Evolutionary conservation across 2,797 vertebrate species (phyloP), one percentile per base, ranked within the genome.

Genomic region (Diceros bicornis): DNA sequence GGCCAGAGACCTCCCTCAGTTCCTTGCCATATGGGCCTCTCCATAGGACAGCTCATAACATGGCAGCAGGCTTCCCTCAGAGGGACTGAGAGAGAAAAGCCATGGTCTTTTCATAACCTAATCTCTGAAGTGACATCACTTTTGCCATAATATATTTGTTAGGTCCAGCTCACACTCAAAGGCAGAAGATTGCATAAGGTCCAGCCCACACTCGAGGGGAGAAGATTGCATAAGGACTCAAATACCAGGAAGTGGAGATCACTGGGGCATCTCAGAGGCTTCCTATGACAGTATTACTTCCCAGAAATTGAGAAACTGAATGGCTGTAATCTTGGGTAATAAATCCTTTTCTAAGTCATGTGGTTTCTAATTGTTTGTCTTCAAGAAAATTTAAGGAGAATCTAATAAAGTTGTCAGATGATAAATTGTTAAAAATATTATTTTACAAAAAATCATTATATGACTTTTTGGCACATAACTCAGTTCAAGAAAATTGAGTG

Each of bases 361-460:
- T 79, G 64, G 29, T 84, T 87, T 88, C 29, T 78, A 88, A 55
- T 78, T 82, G 16, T 34, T 91, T 92, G 55, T 9, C 27, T 69
- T 91, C 6, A 25, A 1, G 68, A 74, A 81, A 34, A 29, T 69
- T 91, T 91, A 78, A 92, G 23, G 44, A 17, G 20, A 93, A 91
- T 29, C 4, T 66, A 88, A 74, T 68, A 21, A 95, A 77, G 47
- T 55, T 84, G 61, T 85, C 83, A 92, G 64, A 91, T 66, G 55
- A 71, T 69, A 71, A 29, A 89, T 16, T 81, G 34, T 68, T 94
- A 69, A 92, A 92, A 81, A 59, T 88, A 44, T 16, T 93, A 72
- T 88, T 91, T 84, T 89, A 68, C 74, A 34, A 93, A 94, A 84
- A 81, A 94, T 79, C 41, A 47, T 88, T 47, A 47, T 74, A 29